Base-by-base conservation (phyloP, 2,113 vertebrate species). In the Serinus canaria region DNA sequence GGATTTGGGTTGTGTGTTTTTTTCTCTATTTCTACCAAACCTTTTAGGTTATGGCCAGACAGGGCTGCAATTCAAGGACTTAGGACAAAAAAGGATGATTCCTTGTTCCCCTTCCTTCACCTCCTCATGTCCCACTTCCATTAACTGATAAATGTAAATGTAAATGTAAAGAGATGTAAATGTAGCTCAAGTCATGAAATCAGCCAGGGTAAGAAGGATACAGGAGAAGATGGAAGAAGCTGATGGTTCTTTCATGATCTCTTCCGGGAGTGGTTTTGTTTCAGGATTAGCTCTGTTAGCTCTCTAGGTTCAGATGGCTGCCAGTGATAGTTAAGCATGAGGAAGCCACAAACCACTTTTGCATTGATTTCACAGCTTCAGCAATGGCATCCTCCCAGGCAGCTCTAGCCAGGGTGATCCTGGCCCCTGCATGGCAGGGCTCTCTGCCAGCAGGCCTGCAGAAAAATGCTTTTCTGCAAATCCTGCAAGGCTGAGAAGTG, bases 181-280 rank as follows among this genome's bases (percentile, higher is more conserved):
- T 33, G 70, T 76, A 93, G 41, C 59, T 85, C 5, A 23, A 56
- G 46, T 60, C 37, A 27, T 15, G 19, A 91, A 91, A 39, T 87
- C 35, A 81, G 11, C 10, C 44, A 67, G 62, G 67, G 49, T 58
- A 73, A 66, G 58, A 87, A 79, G 44, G 70, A 63, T 72, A 94
- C 2, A 11, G 31, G 72, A 92, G 87, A 87, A 82, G 74, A 49
- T 1, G 0, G 83, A 89, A 79, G 37, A 39, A 92, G 55, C 41
- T 83, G 37, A 84, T 91, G 49, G 56, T 84, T 96, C 55, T 81
- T 83, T 74, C 80, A 87, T 83, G 83, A 55, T 74, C 30, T 64
- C 82, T 55, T 72, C 47, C 47, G 47, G 33, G 24, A 55, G 35
- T 6, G 41, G 43, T 74, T 87, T 87, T 77, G 25, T 92, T 92